A percentile compares a stretch with the other conserved stretches of the same genome.
Evolutionary conservation across 2,113 vertebrate species (phyloP).

Genomic region (Cyprinus carpio): DNA sequence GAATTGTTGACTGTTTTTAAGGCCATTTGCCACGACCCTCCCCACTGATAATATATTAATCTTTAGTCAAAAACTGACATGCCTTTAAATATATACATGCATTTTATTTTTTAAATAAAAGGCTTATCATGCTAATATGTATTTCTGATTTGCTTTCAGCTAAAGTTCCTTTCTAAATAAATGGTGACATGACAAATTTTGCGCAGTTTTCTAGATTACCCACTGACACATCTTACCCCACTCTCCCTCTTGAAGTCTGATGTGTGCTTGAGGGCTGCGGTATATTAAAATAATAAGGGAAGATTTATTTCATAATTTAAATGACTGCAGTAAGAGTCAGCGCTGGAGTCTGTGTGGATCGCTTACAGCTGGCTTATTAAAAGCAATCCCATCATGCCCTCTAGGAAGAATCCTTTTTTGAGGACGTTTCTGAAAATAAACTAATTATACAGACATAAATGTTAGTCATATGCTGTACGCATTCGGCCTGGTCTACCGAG

Average conservation of each 20-base stretch:
- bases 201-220: not conserved
- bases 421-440: conserved; percentile 35
- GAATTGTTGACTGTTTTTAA: too few relatives aligned
- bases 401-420: conserved; percentile 18
- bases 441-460: conserved; percentile 32
- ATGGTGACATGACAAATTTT: not conserved
- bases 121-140: too few relatives aligned
- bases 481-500: not conserved
- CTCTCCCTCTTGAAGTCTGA: conserved; percentile 39
- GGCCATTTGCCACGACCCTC: too few relatives aligned
- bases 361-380: conserved; percentile 40
- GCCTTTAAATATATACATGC: not conserved
- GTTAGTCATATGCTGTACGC: conserved; percentile 11
- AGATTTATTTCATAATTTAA: conserved; percentile 64
- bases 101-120: not conserved
- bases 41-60: too few relatives aligned
- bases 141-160: too few relatives aligned
- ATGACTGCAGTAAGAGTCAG: conserved; percentile 36
- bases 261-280: conserved; percentile 63
- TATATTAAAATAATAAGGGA: conserved; percentile 69
- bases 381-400: conserved; percentile 34
- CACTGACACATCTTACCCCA: conserved; percentile 19
- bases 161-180: not conserved
- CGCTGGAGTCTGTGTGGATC: conserved; percentile 26
- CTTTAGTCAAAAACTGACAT: too few relatives aligned